Base-by-base conservation (phyloP, 2,113 vertebrate genomes). In the Porphyrio hochstetteri region DNA sequence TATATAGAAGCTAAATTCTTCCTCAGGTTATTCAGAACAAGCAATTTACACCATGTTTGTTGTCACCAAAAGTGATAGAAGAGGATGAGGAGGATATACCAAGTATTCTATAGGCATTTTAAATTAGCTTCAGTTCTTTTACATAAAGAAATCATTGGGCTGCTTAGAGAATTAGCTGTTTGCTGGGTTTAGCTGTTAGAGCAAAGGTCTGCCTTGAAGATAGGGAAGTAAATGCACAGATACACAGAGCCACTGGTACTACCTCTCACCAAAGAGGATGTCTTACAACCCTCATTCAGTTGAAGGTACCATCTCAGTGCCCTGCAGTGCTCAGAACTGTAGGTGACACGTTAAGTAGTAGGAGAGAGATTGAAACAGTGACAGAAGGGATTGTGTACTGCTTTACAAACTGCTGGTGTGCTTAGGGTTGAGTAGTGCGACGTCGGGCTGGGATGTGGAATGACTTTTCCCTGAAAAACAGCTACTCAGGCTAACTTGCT, bases 211-310 rank as follows among this genome's bases (percentile, higher is more conserved):
- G 7, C 23, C 40, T 33, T 55, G 74, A 28, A 67, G 78, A 46
- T 11, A 46, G 44, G 44, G 44, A 46, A 46, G 44, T 18, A 46
- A 46, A 46, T 46, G 44, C 44, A 46, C 44, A 46, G 44, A 46
- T 46, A 46, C 44, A 18, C 44, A 46, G 48, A 56, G 44, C 20
- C 42, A 4, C 23, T 57, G 64, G 4, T 44, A 5, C 16, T 44
- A 7, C 29, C 19, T 25, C n/a, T 76, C 38, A 16, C 9, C 21
- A 53, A 78, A 82, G 28, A 16, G 27, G 86, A 38, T 23, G 6
- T 5, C 52, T 2, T 12, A 0, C 25, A 31, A 13, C 18, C 56
- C 1, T 44, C 25, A 10, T 0, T 7, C 33, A 38, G 16, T 2
- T 60, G 79, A 25, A 82, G 64, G n/a, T 29, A 31, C 1, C 28